Percentiles rank a stretch among this genome's conserved stretches.
Conservation (phyloP, 2,888 invertebrate species). For the Amphipoea oculea region DNA sequence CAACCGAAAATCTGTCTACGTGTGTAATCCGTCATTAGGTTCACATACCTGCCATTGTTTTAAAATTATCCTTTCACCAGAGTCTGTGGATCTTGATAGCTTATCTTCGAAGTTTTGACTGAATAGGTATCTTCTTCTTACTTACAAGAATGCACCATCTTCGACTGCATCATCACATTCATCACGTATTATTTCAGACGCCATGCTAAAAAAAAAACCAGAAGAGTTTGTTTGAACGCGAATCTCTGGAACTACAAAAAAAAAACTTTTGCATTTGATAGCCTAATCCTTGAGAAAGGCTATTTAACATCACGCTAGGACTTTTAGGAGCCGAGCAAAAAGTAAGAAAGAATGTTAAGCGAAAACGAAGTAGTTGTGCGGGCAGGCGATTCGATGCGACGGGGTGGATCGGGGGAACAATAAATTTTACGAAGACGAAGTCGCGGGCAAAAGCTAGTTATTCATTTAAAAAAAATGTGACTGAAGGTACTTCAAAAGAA, state of each 20-base stretch:
- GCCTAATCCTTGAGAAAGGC: too few relatives aligned
- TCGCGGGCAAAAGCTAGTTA: background rate
- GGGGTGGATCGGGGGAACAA: too few relatives aligned
- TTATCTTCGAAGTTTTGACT: background rate
- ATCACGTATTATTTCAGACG: background rate
- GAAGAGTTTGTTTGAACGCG: too few relatives aligned
- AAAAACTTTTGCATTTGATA: too few relatives aligned
- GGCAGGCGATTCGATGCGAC: too few relatives aligned
- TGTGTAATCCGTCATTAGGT: background rate
- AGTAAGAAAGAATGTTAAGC: too few relatives aligned
- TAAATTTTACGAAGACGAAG: background rate
- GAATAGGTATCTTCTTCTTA: background rate
- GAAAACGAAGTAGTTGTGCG: too few relatives aligned
- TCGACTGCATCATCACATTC: background rate
- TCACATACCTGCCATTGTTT: background rate
- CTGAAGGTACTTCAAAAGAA: conserved; percentile 24
- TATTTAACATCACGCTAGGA: too few relatives aligned
- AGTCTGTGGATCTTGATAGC: background rate
- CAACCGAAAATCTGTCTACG: background rate
- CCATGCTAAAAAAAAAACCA: background rate
- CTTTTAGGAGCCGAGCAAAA: too few relatives aligned
- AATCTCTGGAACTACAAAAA: too few relatives aligned
- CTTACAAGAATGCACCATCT: background rate
- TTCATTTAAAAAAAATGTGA: background rate
- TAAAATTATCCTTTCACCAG: background rate